Conservation (phyloP, 2,113 vertebrate species). For the Colossoma macropomum region DNA sequence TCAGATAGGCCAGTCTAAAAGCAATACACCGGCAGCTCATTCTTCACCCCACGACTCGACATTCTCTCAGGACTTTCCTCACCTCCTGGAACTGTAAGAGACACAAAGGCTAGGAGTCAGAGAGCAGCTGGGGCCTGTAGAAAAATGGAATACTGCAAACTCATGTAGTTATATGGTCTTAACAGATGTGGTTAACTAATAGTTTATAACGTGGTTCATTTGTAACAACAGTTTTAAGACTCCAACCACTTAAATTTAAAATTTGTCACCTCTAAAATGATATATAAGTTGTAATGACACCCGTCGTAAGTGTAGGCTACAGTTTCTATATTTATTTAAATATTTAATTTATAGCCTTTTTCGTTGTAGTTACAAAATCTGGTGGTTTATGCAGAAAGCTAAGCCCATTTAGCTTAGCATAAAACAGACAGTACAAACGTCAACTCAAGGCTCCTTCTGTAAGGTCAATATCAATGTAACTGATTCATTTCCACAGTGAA, state of each 20-base stretch:
- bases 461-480: neutral
- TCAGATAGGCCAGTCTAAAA: slow-evolving; percentile 93
- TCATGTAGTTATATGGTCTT: no score
- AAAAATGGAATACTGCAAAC: neutral
- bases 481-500: neutral
- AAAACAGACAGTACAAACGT: neutral
- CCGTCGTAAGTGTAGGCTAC: no score
- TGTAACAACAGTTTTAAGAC: no score
- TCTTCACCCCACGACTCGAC: slow-evolving; percentile 92
- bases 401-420: no score
- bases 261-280: neutral
- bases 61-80: slow-evolving; percentile 84
- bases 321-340: no score
- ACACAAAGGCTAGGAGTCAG: slow-evolving; percentile 33
- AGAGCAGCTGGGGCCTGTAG: neutral
- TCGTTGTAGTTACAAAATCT: no score
- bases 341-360: no score
- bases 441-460: neutral
- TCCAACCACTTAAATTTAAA: no score
- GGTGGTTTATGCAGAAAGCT: no score
- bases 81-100: slow-evolving; percentile 63
- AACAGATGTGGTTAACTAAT: no score
- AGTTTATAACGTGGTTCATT: no score
- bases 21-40: slow-evolving; percentile 95
- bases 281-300: neutral